Percentiles rank a stretch among this genome's conserved stretches.
phyloP scores from a whole-genome alignment of 2,888 invertebrate species.

The Brachyptera risi region DNA sequence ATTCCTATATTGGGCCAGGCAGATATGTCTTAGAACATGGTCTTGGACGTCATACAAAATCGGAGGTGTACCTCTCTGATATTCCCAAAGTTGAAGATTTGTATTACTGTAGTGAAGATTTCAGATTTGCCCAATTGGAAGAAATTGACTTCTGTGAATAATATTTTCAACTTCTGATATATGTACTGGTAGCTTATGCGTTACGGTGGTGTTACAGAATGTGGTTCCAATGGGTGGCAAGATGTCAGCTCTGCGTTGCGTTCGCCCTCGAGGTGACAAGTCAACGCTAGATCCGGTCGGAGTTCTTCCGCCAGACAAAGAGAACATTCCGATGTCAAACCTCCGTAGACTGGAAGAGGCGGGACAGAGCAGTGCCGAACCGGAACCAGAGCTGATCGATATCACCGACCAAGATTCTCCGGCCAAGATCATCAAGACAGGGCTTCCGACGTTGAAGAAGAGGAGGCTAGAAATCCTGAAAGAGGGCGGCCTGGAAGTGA shows the following conservation, averaged over 20 bases:
- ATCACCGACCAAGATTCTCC: conserved; percentile 31
- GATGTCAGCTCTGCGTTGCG: conserved; percentile 56
- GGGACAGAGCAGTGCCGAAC: neutral
- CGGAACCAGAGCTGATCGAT: conserved; percentile 43
- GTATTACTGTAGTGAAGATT: too few species aligned
- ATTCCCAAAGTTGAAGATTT: too few species aligned
- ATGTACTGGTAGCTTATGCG: too few species aligned
- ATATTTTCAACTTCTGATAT: too few species aligned
- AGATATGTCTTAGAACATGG: too few species aligned
- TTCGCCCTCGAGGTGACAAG: conserved; percentile 60
- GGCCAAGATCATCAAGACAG: conserved; percentile 22
- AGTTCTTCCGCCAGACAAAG: conserved; percentile 51
- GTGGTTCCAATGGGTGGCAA: too few species aligned
- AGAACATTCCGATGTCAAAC: conserved; percentile 49
- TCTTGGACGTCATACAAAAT: too few species aligned
- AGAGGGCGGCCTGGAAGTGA: conserved; percentile 71
- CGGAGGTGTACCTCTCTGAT: too few species aligned
- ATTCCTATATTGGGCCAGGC: too few species aligned
- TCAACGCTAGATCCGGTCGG: conserved; percentile 24
- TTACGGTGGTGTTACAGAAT: too few species aligned
- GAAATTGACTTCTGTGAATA: too few species aligned
- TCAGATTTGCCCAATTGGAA: too few species aligned
- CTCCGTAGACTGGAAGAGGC: neutral
- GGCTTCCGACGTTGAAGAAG: conserved; percentile 50
- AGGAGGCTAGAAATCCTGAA: conserved; percentile 70